Conservation (phyloP, 2,888 invertebrate genomes). For the Panorpa germanica region DNA sequence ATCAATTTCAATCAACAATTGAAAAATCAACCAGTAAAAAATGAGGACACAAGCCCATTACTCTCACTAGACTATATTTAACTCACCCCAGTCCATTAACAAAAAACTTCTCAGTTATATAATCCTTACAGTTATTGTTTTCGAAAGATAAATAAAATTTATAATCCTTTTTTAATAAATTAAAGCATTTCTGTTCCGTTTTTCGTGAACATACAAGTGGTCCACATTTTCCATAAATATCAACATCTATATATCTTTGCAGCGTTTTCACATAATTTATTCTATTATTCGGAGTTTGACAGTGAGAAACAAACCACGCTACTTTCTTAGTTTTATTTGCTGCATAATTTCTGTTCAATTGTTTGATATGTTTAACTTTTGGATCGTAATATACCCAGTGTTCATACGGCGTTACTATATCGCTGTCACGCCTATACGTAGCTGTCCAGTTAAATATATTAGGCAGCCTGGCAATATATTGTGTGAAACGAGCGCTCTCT, state of each 20-base stretch:
- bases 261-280: constrained; percentile 74
- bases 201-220: constrained; percentile 66
- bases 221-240: constrained; percentile 86
- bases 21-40: no score
- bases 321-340: constrained; percentile 88
- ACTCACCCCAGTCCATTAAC: constrained; percentile 77
- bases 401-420: constrained; percentile 92
- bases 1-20: no score
- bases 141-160: constrained; percentile 96
- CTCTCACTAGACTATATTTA: no score
- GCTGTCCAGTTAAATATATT: constrained; percentile 93
- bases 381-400: constrained; percentile 79
- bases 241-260: constrained; percentile 69
- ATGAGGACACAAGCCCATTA: no score
- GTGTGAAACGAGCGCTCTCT: constrained; percentile 81
- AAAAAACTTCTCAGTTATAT: constrained; percentile 93
- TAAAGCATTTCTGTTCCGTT: constrained; percentile 66
- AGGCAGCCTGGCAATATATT: constrained; percentile 44
- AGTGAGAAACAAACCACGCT: constrained; percentile 97
- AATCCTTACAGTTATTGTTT: constrained; percentile 91
- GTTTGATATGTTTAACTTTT: constrained; percentile 40
- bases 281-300: constrained; percentile 79
- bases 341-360: constrained; percentile 52
- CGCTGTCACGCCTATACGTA: constrained; percentile 86
- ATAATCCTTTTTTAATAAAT: constrained; percentile 79